Percentiles rank a stretch among this genome's conserved stretches.
phyloP scores from a whole-genome alignment of 2,113 vertebrate species.

The Telmatochromis sp. region DNA sequence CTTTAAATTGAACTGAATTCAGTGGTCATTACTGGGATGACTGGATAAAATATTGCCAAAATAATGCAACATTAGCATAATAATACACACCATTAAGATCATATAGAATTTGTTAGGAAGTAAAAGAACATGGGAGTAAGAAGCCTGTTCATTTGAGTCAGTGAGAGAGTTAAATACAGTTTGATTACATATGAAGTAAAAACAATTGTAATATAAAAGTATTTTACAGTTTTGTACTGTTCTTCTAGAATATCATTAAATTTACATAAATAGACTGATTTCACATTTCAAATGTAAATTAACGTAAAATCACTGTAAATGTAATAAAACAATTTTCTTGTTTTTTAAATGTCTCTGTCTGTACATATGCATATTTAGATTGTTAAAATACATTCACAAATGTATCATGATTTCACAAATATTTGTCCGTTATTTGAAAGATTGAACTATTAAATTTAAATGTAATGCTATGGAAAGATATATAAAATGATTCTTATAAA shows the following conservation, averaged over 20 bases:
- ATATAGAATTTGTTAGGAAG: background rate
- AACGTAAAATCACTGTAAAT: background rate
- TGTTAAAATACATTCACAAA: background rate
- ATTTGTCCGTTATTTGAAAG: background rate
- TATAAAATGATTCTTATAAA: background rate
- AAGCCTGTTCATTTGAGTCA: background rate
- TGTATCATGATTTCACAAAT: background rate
- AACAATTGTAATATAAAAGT: background rate
- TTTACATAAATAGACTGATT: background rate
- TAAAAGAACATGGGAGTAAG: background rate
- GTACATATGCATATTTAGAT: background rate
- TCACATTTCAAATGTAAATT: background rate
- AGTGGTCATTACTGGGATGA: background rate
- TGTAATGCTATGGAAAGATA: background rate
- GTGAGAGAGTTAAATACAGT: background rate
- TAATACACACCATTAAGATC: background rate
- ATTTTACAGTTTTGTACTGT: background rate
- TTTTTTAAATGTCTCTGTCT: rapidly evolving
- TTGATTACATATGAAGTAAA: background rate
- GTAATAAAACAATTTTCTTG: background rate
- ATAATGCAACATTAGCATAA: background rate
- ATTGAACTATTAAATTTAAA: background rate
- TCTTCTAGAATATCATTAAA: background rate
- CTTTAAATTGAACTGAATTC: background rate
- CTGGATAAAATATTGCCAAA: background rate